Conservation (phyloP, 1,140 invertebrate species). For the Lerema accius region DNA sequence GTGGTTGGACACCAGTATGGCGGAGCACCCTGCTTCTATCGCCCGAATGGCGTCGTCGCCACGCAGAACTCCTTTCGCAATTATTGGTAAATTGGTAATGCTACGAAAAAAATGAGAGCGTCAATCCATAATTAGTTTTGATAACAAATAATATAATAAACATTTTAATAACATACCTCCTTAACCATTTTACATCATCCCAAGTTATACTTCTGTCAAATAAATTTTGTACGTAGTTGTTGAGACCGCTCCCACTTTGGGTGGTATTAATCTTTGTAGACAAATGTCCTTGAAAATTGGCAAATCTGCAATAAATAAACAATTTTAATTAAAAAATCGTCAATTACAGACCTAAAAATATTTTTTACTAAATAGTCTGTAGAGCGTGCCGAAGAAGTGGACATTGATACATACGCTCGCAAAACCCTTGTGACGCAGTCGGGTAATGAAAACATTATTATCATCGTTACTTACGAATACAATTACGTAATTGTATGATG, state of each 20-base stretch:
- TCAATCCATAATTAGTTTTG: too few species aligned
- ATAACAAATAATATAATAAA: too few species aligned
- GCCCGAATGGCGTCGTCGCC: conserved; percentile 93
- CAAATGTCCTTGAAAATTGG: conserved; percentile 87
- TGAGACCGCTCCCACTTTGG: conserved; percentile 87
- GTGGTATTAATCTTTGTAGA: conserved; percentile 84
- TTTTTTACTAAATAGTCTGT: too few species aligned
- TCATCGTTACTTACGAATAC: too few species aligned
- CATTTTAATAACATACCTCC: too few species aligned
- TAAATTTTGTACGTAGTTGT: conserved; percentile 88
- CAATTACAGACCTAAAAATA: too few species aligned
- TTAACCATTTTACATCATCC: conserved; percentile 93
- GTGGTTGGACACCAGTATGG: conserved; percentile 95
- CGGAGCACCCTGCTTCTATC: conserved; percentile 88
- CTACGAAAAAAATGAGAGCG: conserved; percentile 69
- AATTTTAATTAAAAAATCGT: too few species aligned
- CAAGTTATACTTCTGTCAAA: conserved; percentile 92
- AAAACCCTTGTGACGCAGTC: too few species aligned
- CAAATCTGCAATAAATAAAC: conserved; percentile 82
- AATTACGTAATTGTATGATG: too few species aligned
- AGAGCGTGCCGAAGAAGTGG: too few species aligned
- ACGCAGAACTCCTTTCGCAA: conserved; percentile 95
- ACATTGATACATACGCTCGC: too few species aligned
- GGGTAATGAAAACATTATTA: too few species aligned
- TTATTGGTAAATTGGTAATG: conserved; percentile 90